Percentiles rank a stretch among this genome's conserved stretches.
These are phyloP conservation scores for Seira sanloemensis DNA, from an alignment of 2,888 invertebrate genomes.

Conservation along the genomic window DNA sequence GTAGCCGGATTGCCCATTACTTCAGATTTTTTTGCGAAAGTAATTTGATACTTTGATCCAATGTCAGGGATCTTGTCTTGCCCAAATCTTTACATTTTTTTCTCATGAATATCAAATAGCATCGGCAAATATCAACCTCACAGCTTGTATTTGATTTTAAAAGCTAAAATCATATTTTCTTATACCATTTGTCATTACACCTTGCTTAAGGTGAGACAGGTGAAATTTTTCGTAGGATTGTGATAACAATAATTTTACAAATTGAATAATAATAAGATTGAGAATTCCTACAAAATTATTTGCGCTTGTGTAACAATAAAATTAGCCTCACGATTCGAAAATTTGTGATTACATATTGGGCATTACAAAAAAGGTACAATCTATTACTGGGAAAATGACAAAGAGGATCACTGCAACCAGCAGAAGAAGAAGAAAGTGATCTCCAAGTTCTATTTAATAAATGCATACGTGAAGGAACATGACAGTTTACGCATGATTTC, in stretches of 20 bases:
- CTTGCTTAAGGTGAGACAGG: constrained; percentile 4
- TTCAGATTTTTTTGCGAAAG: too few species aligned
- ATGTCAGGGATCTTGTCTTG: too few species aligned
- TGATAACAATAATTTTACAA: not conserved
- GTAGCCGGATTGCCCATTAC: too few species aligned
- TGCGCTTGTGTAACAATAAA: not conserved
- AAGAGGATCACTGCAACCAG: not conserved
- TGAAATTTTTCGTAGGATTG: not conserved
- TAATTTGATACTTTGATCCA: too few species aligned
- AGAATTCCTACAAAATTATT: not conserved
- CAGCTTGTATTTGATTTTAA: too few species aligned
- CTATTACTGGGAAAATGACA: not conserved
- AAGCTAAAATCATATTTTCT: too few species aligned
- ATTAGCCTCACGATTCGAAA: not conserved
- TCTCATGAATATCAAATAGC: not conserved
- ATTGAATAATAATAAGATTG: not conserved
- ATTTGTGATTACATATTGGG: not conserved
- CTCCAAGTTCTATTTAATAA: not conserved
- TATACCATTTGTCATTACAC: not conserved
- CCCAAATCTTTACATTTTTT: too few species aligned
- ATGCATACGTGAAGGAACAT: constrained; percentile 29
- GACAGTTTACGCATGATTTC: constrained; percentile 27
- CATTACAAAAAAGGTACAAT: not conserved
- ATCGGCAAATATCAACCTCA: too few species aligned
- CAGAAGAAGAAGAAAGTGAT: too few species aligned